These are phyloP conservation scores for Pipa parva DNA, from an alignment of 2,113 vertebrate species.

Conservation along the genomic window DNA sequence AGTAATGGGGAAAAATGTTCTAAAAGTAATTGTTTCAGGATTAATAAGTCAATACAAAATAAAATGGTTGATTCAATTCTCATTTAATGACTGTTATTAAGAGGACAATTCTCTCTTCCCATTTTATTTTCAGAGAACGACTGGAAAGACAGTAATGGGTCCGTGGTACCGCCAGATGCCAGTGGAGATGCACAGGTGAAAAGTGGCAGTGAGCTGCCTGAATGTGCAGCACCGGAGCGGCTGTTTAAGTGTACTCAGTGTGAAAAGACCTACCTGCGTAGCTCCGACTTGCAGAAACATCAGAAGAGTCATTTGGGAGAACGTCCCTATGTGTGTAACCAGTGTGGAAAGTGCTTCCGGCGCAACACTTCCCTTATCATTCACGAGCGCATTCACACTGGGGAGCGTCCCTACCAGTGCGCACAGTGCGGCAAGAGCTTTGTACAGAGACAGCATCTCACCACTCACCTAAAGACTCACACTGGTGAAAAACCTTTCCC, in stretches of 20 bases:
- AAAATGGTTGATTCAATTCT: no score
- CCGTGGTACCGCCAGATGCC: not conserved
- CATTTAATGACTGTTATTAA: no score
- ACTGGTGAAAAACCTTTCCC: slow-evolving; percentile 32
- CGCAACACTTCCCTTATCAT: slow-evolving; percentile 25
- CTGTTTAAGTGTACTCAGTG: slow-evolving; percentile 14
- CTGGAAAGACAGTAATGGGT: not conserved
- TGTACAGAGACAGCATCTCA: slow-evolving; percentile 23
- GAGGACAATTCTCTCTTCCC: no score
- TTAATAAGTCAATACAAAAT: no score
- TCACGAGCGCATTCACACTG: slow-evolving; percentile 31
- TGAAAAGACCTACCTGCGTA: slow-evolving; percentile 9
- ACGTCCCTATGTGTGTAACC: slow-evolving; percentile 52
- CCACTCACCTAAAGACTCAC: slow-evolving; percentile 30
- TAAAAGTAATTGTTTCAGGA: no score
- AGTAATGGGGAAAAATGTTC: no score
- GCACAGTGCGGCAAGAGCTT: slow-evolving; percentile 14
- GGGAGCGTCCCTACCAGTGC: slow-evolving; percentile 18
- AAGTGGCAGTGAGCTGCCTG: not conserved
- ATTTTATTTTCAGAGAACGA: slow-evolving; percentile 12
- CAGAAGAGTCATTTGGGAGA: slow-evolving; percentile 54
- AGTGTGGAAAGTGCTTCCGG: slow-evolving; percentile 47
- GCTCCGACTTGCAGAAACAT: slow-evolving; percentile 52
- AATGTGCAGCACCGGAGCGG: not conserved
- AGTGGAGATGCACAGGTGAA: not conserved